These are phyloP conservation scores for Myotis findleyi DNA, from an alignment of 2,797 vertebrate genomes.

Conservation along the genomic window DNA sequence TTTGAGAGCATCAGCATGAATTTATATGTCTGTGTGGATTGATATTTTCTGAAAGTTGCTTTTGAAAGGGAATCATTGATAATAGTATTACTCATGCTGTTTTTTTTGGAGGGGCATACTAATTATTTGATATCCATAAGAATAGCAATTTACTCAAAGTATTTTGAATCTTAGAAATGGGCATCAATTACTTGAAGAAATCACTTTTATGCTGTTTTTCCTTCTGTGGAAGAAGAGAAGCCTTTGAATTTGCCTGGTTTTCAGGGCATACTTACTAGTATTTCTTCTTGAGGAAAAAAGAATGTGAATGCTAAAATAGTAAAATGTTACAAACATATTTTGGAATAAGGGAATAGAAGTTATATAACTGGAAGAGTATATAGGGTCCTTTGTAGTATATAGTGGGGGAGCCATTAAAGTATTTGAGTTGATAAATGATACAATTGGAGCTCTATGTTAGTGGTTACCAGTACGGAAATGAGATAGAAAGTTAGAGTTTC, in stretches of 20 bases:
- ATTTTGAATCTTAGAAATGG: conserved; percentile 1
- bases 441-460: background rate
- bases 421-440: background rate
- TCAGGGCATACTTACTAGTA: background rate
- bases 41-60: conserved; percentile 24
- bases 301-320: background rate
- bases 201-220: conserved; percentile 23
- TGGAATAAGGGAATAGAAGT: background rate
- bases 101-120: background rate
- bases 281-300: conserved; percentile 28
- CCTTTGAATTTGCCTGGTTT: conserved; percentile 1
- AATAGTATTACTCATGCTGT: background rate
- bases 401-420: background rate
- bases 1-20: background rate
- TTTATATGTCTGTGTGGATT: background rate
- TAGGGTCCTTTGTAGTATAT: background rate
- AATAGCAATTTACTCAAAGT: conserved; percentile 18
- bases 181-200: background rate
- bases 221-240: background rate
- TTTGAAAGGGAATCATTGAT: background rate
- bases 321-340: background rate
- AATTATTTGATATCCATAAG: conserved; percentile 15
- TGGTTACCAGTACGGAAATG: background rate
- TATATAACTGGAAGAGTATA: background rate
- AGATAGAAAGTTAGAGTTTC: background rate